A percentile compares a stretch with the other conserved stretches of the same genome.
phyloP scores from a whole-genome alignment of 92 coral and sea anemone genomes.

The Epizoanthus illoricatus region DNA sequence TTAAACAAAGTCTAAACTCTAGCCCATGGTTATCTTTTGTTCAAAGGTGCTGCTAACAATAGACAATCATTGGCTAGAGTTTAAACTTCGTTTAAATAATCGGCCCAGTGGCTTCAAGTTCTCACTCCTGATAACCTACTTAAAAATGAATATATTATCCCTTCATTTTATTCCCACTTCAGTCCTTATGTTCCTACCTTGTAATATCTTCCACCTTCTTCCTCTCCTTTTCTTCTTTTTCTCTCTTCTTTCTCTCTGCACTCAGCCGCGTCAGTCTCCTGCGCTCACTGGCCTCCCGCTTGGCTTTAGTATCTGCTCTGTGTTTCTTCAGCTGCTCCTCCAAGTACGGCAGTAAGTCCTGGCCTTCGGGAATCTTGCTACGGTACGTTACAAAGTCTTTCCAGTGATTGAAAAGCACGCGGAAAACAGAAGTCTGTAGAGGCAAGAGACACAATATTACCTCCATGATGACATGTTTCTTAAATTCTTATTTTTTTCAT shows the following conservation, averaged over 20 bases:
- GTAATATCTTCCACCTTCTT: constrained; percentile 84
- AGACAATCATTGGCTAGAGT: too few species aligned
- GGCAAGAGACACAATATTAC: background rate
- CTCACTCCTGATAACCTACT: background rate
- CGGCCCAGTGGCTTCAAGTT: too few species aligned
- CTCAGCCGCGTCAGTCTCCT: constrained; percentile 78
- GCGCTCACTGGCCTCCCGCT: constrained; percentile 85
- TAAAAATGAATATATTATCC: too few species aligned
- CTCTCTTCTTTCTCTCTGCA: constrained; percentile 92
- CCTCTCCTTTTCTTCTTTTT: constrained; percentile 89
- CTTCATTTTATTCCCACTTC: too few species aligned
- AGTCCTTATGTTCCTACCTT: constrained; percentile 66
- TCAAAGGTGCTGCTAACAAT: too few species aligned
- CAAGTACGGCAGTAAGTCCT: constrained; percentile 59
- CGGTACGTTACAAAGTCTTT: constrained; percentile 83
- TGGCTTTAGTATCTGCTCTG: constrained; percentile 70
- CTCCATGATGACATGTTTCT: background rate
- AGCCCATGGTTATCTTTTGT: too few species aligned
- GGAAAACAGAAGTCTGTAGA: constrained; percentile 88
- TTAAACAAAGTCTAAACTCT: too few species aligned
- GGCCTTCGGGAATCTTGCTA: constrained; percentile 72
- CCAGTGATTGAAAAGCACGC: constrained; percentile 94
- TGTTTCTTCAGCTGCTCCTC: constrained; percentile 73
- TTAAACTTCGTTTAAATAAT: too few species aligned
- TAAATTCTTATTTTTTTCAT: too few species aligned